Conservation (phyloP, 2,888 invertebrate species). For the Buathra laborator region DNA sequence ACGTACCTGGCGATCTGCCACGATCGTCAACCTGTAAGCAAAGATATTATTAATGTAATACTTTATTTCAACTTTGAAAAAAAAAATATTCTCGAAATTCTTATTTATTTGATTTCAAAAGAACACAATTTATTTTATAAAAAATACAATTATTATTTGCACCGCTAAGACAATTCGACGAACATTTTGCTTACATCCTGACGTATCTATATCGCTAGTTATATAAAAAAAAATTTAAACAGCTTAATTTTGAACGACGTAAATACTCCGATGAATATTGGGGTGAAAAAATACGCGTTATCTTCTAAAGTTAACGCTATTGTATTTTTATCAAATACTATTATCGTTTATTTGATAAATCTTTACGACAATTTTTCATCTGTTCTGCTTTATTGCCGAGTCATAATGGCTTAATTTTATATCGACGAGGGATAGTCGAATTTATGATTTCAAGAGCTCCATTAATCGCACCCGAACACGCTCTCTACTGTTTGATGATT, state of each 20-base stretch:
- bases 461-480: constrained; percentile 46
- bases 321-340: not conserved
- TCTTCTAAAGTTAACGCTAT: not conserved
- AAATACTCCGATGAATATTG: no score
- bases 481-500: constrained; percentile 52
- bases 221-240: not conserved
- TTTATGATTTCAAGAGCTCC: constrained; percentile 51
- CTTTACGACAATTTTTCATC: not conserved
- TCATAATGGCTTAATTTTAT: constrained; percentile 52
- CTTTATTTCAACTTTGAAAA: not conserved
- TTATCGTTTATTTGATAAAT: not conserved
- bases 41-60: constrained; percentile 24
- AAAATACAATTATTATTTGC: no score
- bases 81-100: no score
- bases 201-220: not conserved
- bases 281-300: no score
- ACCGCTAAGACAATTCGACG: no score
- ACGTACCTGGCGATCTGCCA: constrained; percentile 83
- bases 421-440: constrained; percentile 40
- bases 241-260: no score
- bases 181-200: no score
- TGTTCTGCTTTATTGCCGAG: constrained; percentile 15
- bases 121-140: no score
- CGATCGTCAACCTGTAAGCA: constrained; percentile 83
- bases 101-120: no score